Conservation (phyloP, 2,888 invertebrate genomes). For the Matsumyia berberina region DNA sequence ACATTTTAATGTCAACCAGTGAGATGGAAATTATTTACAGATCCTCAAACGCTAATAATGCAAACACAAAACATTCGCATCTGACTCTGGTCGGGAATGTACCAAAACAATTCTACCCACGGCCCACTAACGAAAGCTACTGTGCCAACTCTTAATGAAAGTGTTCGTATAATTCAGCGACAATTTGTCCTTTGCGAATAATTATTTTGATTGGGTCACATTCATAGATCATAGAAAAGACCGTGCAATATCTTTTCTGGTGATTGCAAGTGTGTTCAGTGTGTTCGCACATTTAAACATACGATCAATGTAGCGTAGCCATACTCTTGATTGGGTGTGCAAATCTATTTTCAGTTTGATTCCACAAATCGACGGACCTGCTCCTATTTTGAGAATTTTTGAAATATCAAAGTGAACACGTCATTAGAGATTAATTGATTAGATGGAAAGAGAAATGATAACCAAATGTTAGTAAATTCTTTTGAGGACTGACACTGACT, state of each 20-base stretch:
- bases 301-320: constrained; percentile 47
- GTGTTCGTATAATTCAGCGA: constrained; percentile 48
- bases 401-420: constrained; percentile 59
- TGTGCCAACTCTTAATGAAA: constrained; percentile 59
- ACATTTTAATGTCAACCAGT: constrained; percentile 44
- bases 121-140: constrained; percentile 10
- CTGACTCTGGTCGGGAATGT: background rate
- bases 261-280: constrained; percentile 9
- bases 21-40: constrained; percentile 62
- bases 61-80: constrained; percentile 25
- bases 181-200: constrained; percentile 51
- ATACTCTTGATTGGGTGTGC: constrained; percentile 48
- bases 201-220: constrained; percentile 66
- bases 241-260: constrained; percentile 45
- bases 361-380: constrained; percentile 56
- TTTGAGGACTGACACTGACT: too few relatives aligned
- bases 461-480: constrained; percentile 30
- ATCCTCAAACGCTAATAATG: constrained; percentile 44
- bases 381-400: constrained; percentile 63
- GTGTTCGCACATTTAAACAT: constrained; percentile 23
- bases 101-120: constrained; percentile 44
- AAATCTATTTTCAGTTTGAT: constrained; percentile 69
- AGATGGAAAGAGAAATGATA: constrained; percentile 26
- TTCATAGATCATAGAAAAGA: constrained; percentile 52
- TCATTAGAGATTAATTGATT: constrained; percentile 63